Conservation (phyloP, 2,113 vertebrate genomes). For the Formicarius rufipectus region DNA sequence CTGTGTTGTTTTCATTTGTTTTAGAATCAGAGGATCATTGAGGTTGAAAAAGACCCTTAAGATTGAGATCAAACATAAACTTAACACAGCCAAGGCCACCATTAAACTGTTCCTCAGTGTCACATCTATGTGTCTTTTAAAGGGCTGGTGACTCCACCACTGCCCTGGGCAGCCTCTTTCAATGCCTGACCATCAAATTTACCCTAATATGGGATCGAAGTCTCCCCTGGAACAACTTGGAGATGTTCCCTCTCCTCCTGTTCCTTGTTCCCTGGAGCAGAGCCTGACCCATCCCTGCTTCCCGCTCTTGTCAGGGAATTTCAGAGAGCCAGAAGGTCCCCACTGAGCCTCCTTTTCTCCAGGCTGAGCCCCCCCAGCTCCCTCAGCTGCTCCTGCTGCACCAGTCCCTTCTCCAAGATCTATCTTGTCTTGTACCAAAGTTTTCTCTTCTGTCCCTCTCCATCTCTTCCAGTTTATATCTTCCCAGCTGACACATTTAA, state of each 20-base stretch:
- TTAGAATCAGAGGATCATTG: background rate
- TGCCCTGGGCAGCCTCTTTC: background rate
- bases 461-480: background rate
- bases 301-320: background rate
- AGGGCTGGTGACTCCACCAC: too few species aligned
- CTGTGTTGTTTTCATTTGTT: background rate
- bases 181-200: background rate
- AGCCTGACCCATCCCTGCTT: background rate
- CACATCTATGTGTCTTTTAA: background rate
- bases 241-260: rapidly evolving
- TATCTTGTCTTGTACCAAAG: background rate
- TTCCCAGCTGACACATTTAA: background rate
- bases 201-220: background rate
- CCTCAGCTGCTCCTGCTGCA: background rate
- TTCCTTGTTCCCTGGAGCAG: background rate
- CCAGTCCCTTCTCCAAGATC: background rate
- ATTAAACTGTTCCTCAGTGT: background rate
- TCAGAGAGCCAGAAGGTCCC: background rate
- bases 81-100: background rate
- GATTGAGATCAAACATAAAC: background rate
- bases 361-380: background rate
- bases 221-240: background rate
- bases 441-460: background rate
- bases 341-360: background rate
- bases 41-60: background rate